Base-by-base conservation (phyloP, 92 coral and sea anemone genomes). In the Muricea muricata region DNA sequence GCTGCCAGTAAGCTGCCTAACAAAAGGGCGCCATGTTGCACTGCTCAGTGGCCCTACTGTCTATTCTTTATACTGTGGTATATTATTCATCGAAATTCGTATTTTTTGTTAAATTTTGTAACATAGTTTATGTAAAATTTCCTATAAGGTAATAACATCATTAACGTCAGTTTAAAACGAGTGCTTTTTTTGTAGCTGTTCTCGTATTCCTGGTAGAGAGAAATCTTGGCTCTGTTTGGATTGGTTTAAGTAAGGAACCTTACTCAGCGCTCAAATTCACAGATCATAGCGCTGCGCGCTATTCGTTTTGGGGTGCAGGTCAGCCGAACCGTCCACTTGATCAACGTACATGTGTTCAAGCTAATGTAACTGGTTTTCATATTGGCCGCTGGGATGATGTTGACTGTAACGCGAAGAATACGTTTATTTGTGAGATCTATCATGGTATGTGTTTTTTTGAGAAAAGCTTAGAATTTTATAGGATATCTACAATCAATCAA, bases 171-270 rank as follows among this genome's bases (percentile, higher is more conserved):
- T n/a, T n/a, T n/a, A n/a, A n/a, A n/a, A n/a, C n/a, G n/a, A n/a
- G n/a, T n/a, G n/a, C n/a, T n/a, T n/a, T n/a, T n/a, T 0, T 66
- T 34, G 24, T 61, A 33, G 75, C 67, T 41, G 21, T 69, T 6
- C 75, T 60, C 20, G 52, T 92, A 88, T 97, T 93, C 9, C 85
- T 80, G 61, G n/a, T 94, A 73, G 88, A 91, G 7, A 63, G 91
- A 21, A 89, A 86, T 50, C 81, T 97, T 81, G 96, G 97, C n/a
- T 85, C 87, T 70, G 90, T 97, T 57, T 97, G 99, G 99, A 87
- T 88, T 39, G 99, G 99, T 45, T 41, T 97, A 78, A 45, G 58
- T 7, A 86, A 91, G 21, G 85, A 80, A 33, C 41, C 91, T 46
- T 85, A 75, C 72, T 75, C 94, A 13, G 89, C 86, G n/a, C 89